phyloP scores from a whole-genome alignment of 2,888 invertebrate genomes.

The Sepiola atlantica region DNA sequence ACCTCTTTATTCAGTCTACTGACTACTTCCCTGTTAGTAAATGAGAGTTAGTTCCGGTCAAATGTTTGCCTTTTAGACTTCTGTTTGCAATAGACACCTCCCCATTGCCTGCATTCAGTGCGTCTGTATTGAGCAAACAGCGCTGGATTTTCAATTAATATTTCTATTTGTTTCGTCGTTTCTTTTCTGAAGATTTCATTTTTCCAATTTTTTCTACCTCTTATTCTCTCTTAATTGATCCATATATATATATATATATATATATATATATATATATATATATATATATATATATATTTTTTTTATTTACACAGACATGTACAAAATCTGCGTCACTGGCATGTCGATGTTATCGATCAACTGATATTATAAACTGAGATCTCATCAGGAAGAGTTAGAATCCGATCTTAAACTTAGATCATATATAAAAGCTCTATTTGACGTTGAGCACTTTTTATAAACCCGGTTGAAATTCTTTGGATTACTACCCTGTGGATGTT shows the following conservation, averaged over 20 bases:
- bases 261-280: background rate
- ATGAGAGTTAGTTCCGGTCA: background rate
- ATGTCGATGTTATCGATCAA: too few relatives aligned
- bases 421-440: too few relatives aligned
- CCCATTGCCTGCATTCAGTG: background rate
- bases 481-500: too few relatives aligned
- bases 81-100: background rate
- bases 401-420: too few relatives aligned
- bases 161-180: too few relatives aligned
- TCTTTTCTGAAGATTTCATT: background rate
- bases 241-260: background rate
- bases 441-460: too few relatives aligned
- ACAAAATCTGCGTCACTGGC: too few relatives aligned
- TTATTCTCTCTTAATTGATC: fast-evolving
- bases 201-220: background rate
- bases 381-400: too few relatives aligned
- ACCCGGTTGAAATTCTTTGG: too few relatives aligned
- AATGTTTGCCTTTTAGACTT: background rate
- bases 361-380: too few relatives aligned
- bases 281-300: background rate
- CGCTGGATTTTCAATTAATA: too few relatives aligned
- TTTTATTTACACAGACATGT: too few relatives aligned
- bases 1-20: background rate
- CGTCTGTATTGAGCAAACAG: background rate
- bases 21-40: background rate